Percentiles rank a stretch among this genome's conserved stretches.
Conservation (phyloP, 2,888 invertebrate species). For the Lasioglossum morio region DNA sequence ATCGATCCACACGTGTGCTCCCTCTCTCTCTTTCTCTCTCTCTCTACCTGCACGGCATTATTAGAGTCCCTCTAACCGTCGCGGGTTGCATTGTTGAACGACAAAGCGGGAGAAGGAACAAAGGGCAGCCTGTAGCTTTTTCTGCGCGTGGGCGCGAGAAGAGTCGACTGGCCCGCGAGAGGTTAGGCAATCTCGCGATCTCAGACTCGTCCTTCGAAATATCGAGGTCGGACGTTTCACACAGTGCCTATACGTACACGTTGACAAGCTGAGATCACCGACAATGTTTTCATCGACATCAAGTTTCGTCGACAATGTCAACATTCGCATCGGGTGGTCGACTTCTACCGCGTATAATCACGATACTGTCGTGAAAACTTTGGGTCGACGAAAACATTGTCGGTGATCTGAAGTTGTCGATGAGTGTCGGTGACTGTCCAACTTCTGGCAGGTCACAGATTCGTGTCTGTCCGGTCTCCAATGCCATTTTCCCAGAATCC, state of each 20-base stretch:
- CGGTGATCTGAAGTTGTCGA: too few relatives aligned
- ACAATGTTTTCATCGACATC: too few relatives aligned
- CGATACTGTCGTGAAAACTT: too few relatives aligned
- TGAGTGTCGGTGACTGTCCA: too few relatives aligned
- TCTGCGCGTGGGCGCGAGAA: slow-evolving; percentile 74
- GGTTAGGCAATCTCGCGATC: slow-evolving; percentile 59
- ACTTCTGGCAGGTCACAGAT: too few relatives aligned
- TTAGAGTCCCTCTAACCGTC: slow-evolving; percentile 48
- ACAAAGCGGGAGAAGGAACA: slow-evolving; percentile 70
- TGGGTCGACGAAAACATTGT: too few relatives aligned
- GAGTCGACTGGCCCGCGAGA: slow-evolving; percentile 68
- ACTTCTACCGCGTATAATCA: too few relatives aligned
- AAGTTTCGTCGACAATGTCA: too few relatives aligned
- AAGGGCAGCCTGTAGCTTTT: slow-evolving; percentile 65
- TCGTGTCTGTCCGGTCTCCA: too few relatives aligned
- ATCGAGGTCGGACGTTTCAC: slow-evolving; percentile 5
- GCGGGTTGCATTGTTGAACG: slow-evolving; percentile 70
- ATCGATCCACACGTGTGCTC: slow-evolving; percentile 21
- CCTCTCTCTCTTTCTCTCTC: slow-evolving; percentile 26
- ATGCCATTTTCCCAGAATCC: neutral
- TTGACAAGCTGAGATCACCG: too few relatives aligned
- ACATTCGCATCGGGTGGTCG: too few relatives aligned
- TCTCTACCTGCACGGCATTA: slow-evolving; percentile 53
- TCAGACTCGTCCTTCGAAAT: slow-evolving; percentile 45
- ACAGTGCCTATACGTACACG: too few relatives aligned